Percentiles rank a stretch among this genome's conserved stretches.
Evolutionary conservation across 2,797 vertebrate species (phyloP).

Genomic region (Ateles fusciceps): DNA sequence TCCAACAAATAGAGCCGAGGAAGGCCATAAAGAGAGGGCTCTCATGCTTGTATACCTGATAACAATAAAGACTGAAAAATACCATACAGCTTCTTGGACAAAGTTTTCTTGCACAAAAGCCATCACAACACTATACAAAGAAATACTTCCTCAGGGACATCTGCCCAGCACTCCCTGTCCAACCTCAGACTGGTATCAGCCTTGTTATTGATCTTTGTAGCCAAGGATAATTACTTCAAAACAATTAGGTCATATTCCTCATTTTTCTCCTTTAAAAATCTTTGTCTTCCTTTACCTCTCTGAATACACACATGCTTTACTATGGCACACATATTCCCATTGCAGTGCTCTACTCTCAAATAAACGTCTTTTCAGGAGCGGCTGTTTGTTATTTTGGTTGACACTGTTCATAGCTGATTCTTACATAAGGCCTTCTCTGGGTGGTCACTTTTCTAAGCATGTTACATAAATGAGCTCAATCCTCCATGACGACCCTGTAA

Average conservation of each 20-base stretch:
- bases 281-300: neutral
- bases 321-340: neutral
- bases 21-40: neutral
- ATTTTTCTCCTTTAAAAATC: neutral
- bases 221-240: neutral
- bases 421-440: neutral
- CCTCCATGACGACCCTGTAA: accelerated
- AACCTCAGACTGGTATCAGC: neutral
- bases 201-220: neutral
- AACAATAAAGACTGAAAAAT: neutral
- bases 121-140: neutral
- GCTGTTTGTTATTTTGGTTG: neutral
- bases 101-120: neutral
- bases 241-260: neutral
- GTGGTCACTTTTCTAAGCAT: neutral
- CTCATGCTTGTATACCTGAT: neutral
- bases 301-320: neutral
- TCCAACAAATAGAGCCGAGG: neutral
- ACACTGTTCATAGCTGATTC: neutral
- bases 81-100: neutral
- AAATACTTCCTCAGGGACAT: neutral
- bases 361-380: neutral
- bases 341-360: neutral
- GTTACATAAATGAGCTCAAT: neutral
- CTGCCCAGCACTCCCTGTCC: neutral